These are phyloP conservation scores for Tenthredo distinguenda DNA, from an alignment of 2,888 invertebrate species.

Conservation along the genomic window DNA sequence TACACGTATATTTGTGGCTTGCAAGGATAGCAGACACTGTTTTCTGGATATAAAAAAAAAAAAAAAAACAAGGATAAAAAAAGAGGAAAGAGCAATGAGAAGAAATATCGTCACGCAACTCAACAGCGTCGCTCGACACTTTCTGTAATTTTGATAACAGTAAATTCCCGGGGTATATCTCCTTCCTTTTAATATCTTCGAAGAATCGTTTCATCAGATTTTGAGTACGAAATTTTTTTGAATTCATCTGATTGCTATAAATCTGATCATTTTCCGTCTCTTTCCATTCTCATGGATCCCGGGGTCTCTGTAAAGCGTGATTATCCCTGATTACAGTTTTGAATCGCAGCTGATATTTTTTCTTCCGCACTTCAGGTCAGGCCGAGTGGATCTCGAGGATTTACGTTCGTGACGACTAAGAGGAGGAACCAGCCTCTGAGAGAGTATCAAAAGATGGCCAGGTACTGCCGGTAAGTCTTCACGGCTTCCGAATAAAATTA, in stretches of 20 bases:
- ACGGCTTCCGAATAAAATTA: too few species aligned
- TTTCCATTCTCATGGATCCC: too few species aligned
- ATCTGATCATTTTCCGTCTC: too few species aligned
- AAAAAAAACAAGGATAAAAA: neutral
- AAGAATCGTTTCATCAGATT: too few species aligned
- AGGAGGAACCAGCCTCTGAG: constrained; percentile 29
- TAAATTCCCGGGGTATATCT: too few species aligned
- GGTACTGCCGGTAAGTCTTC: constrained; percentile 36
- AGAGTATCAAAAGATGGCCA: constrained; percentile 50
- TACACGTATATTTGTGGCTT: neutral
- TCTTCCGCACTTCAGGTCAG: constrained; percentile 22
- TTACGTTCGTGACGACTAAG: constrained; percentile 35
- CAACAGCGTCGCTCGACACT: neutral
- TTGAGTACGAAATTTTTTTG: too few species aligned
- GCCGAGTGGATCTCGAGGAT: constrained; percentile 27
- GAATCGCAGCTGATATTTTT: neutral
- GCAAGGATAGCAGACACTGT: neutral
- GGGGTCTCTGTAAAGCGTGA: too few species aligned
- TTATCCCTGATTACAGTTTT: neutral
- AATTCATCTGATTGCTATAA: too few species aligned
- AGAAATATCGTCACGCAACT: neutral
- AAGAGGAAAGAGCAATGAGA: neutral
- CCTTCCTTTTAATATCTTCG: too few species aligned
- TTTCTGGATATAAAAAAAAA: neutral
- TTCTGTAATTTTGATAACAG: neutral